Conservation (phyloP, 2,888 invertebrate species). For the Mechanitis mazaeus region DNA sequence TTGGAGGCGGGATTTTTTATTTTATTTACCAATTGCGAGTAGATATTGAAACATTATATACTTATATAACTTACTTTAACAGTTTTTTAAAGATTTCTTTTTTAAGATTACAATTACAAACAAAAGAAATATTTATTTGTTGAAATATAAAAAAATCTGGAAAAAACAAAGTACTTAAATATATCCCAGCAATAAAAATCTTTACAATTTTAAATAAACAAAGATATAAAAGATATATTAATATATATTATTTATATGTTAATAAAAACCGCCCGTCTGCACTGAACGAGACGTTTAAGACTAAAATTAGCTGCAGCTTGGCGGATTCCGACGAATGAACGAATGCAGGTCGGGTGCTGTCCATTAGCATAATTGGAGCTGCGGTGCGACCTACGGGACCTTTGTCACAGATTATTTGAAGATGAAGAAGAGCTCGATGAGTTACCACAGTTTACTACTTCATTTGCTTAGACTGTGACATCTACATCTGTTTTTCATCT, state of each 20-base stretch:
- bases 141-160: no score
- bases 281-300: slow-evolving; percentile 52
- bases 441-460: not conserved
- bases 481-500: not conserved
- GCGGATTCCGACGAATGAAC: slow-evolving; percentile 64
- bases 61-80: no score
- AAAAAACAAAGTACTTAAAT: no score
- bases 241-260: not conserved
- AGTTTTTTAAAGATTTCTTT: no score
- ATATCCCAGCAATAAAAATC: no score
- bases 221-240: not conserved
- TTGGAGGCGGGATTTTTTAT: slow-evolving; percentile 1
- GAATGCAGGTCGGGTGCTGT: slow-evolving; percentile 71
- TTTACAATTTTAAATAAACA: no score
- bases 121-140: no score
- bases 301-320: slow-evolving; percentile 73
- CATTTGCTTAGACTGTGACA: not conserved
- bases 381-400: slow-evolving; percentile 26
- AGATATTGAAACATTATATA: no score
- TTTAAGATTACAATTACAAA: no score
- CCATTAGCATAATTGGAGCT: slow-evolving; percentile 76
- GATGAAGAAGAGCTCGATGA: slow-evolving; percentile 17
- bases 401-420: slow-evolving; percentile 21
- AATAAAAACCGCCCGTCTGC: slow-evolving; percentile 40
- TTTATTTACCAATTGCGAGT: not conserved